Percentiles rank a stretch among this genome's conserved stretches.
phyloP scores from a whole-genome alignment of 2,888 invertebrate genomes.

The Zaprionus bogoriensis region DNA sequence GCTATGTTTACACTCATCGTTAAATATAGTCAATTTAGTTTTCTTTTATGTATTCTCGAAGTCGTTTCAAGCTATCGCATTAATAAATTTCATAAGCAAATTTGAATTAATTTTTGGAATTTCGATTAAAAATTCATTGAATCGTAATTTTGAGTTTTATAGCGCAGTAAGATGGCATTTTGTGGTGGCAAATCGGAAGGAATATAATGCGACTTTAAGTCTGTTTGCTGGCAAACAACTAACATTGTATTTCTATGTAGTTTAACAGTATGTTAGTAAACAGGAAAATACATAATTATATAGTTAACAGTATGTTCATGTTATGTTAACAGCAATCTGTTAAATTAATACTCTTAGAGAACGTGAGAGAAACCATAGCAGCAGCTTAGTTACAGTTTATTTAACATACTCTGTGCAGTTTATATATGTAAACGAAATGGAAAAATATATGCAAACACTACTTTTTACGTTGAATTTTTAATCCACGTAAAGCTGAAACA shows the following conservation, averaged over 20 bases:
- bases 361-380: too few species aligned
- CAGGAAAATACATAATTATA: too few species aligned
- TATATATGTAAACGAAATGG: too few species aligned
- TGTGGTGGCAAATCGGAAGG: background rate
- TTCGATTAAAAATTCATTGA: conserved; percentile 48
- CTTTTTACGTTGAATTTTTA: background rate
- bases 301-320: too few species aligned
- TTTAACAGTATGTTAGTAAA: background rate
- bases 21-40: conserved; percentile 55
- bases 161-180: conserved; percentile 2
- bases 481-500: background rate
- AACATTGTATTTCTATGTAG: too few species aligned
- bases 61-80: conserved; percentile 47
- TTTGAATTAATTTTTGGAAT: conserved; percentile 45
- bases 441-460: background rate
- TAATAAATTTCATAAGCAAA: conserved; percentile 31
- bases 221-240: too few species aligned
- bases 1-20: conserved; percentile 14
- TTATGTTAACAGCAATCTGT: too few species aligned
- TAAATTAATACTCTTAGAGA: too few species aligned
- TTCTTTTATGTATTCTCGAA: conserved; percentile 34
- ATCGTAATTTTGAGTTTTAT: conserved; percentile 27
- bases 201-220: too few species aligned
- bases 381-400: too few species aligned
- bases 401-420: too few species aligned